Base-by-base conservation (phyloP, 2,888 invertebrate genomes). In the Tridacna gigas region DNA sequence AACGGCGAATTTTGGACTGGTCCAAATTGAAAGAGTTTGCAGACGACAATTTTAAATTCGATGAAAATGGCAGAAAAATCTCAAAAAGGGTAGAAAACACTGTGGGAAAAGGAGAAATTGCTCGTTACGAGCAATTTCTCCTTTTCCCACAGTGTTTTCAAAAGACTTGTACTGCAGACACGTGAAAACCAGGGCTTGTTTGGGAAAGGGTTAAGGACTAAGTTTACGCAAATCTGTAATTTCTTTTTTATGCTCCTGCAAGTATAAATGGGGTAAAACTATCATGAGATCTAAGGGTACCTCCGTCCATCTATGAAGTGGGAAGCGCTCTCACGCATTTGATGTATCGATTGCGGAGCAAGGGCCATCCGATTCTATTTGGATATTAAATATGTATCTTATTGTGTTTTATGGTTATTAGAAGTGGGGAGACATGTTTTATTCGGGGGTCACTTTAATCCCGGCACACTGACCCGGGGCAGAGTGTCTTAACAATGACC, bases 401-500 rank as follows among this genome's bases (percentile, higher is more conserved):
- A 25, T 67, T 48, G 69, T 75, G 71, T 82, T 79, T 85, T 85
- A 85, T 85, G 77, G 79, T 76, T 77, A 77, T 81, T 79, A 79
- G 81, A 73, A 79, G 69, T 63, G 60, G 63, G 28, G 26, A 76
- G 69, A 74, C 77, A 69, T 73, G 83, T 56, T 85, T 85, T 78
- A 79, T 81, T 87, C 77, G 71, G 63, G 81, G 87, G 87, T 87
- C 87, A 87, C 45, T 61, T 51, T 79, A 74, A 69, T 74, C 71
- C 83, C 79, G 83, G 63, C 87, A 80, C 61, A 71, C 20, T 87
- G 87, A 87, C 87, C 87, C 74, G 81, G 87, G 87, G 84, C 84
- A 82, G 76, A 22, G 74, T 60, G 79, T 22, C 73, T 78, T 77
- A 71, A 82, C 82, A 80, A 82, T 85, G 77, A 66, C 25, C 63